These are phyloP conservation scores for Cynopterus brachyotis DNA, from an alignment of 2,113 vertebrate genomes.

Conservation along the genomic window DNA sequence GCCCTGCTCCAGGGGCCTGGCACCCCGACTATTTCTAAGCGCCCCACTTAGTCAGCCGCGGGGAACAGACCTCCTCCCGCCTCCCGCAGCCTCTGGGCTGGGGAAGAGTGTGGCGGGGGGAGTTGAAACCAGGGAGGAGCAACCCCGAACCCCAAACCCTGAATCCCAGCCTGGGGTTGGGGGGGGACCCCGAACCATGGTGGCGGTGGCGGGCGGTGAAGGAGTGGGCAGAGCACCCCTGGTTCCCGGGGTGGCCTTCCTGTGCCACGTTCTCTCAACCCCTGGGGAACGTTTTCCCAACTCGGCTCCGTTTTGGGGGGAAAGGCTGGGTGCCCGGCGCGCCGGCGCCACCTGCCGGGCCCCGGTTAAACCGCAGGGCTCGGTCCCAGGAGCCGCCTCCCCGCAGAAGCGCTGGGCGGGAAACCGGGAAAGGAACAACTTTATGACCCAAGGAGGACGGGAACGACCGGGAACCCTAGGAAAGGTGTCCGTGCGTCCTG, in stretches of 20 bases:
- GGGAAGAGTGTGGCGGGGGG: neutral
- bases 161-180: neutral
- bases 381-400: neutral
- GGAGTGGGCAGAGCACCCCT: conserved; percentile 52
- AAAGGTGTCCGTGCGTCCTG: neutral
- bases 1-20: conserved; percentile 38
- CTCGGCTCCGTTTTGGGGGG: too few species aligned
- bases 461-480: neutral
- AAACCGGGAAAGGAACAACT: neutral
- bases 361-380: fast-evolving
- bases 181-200: neutral
- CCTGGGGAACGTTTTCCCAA: too few species aligned
- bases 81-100: conserved; percentile 37
- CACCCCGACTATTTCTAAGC: conserved; percentile 57
- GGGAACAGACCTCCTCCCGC: conserved; percentile 64
- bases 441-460: neutral
- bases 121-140: conserved; percentile 47
- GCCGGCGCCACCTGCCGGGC: conserved; percentile 80
- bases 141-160: neutral
- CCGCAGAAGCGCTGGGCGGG: fast-evolving
- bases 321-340: neutral
- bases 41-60: conserved; percentile 56
- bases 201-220: neutral
- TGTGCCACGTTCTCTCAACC: too few species aligned
- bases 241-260: too few species aligned